phyloP scores from a whole-genome alignment of 2,888 invertebrate genomes.

The Homarus gammarus region DNA sequence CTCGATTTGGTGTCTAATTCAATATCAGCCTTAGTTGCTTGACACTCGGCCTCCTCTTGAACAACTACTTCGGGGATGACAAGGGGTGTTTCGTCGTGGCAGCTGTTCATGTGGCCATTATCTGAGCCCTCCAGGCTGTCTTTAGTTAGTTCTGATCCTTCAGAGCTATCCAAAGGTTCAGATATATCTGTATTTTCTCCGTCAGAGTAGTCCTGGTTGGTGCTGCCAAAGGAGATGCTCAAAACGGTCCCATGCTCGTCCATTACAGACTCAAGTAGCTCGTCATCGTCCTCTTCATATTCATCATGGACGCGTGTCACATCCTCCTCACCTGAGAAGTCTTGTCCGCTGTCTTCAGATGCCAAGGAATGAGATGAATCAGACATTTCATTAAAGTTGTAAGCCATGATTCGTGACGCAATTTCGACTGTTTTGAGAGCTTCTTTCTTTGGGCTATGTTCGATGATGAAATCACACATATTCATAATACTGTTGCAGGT shows the following conservation, averaged over 20 bases:
- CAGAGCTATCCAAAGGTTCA: constrained; percentile 8
- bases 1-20: neutral
- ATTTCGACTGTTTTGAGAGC: constrained; percentile 47
- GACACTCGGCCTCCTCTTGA: neutral
- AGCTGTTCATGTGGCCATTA: neutral
- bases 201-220: neutral
- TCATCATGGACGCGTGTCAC: neutral
- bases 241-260: constrained; percentile 41
- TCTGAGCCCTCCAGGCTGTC: neutral
- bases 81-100: neutral
- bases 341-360: constrained; percentile 2
- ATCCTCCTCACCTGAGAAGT: neutral
- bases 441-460: constrained; percentile 57
- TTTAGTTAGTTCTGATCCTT: neutral
- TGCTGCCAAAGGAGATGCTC: constrained; percentile 15
- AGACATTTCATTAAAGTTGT: constrained; percentile 21
- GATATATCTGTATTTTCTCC: constrained; percentile 20
- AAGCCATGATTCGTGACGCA: constrained; percentile 42
- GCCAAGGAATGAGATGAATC: constrained; percentile 33
- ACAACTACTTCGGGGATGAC: constrained; percentile 44
- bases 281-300: constrained; percentile 1
- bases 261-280: constrained; percentile 38
- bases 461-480: constrained; percentile 62
- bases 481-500: constrained; percentile 36
- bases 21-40: neutral